Conservation (phyloP, 2,113 vertebrate genomes). For the mouse (Mus musculus) region DNA sequence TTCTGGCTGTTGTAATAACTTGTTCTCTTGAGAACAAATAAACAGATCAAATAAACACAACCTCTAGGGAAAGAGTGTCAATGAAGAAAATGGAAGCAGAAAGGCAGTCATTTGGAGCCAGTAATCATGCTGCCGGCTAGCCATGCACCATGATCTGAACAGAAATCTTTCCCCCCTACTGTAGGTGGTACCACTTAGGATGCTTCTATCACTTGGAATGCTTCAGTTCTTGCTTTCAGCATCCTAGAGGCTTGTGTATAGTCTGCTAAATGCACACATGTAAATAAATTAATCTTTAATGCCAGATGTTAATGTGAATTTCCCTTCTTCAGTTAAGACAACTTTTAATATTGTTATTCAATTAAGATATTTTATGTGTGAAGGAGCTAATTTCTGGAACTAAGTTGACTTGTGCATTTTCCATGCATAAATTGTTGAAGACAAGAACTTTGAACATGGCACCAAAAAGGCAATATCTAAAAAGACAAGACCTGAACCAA, state of each 20-base stretch:
- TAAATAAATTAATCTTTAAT: conserved; percentile 48
- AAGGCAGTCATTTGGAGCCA: neutral
- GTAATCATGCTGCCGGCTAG: neutral
- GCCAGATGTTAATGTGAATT: conserved; percentile 47
- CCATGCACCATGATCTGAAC: neutral
- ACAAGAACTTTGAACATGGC: conserved; percentile 45
- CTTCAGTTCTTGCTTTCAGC: neutral
- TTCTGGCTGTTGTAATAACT: too few species aligned
- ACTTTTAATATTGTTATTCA: conserved; percentile 63
- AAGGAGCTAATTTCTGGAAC: conserved; percentile 81
- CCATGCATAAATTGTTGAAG: conserved; percentile 33
- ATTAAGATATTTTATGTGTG: conserved; percentile 70
- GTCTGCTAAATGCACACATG: conserved; percentile 2
- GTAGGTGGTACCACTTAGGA: neutral
- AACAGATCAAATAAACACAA: neutral
- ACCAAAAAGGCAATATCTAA: neutral
- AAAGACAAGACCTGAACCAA: conserved; percentile 2
- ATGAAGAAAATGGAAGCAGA: neutral
- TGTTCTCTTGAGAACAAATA: neutral
- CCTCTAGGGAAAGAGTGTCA: neutral
- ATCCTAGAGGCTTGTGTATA: neutral
- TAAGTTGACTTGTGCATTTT: conserved; percentile 38
- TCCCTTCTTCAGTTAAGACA: conserved; percentile 58
- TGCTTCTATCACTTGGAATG: too few species aligned
- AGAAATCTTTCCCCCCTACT: neutral